Base-by-base conservation (phyloP, 2,797 vertebrate species). In the Borostomias antarcticus region DNA sequence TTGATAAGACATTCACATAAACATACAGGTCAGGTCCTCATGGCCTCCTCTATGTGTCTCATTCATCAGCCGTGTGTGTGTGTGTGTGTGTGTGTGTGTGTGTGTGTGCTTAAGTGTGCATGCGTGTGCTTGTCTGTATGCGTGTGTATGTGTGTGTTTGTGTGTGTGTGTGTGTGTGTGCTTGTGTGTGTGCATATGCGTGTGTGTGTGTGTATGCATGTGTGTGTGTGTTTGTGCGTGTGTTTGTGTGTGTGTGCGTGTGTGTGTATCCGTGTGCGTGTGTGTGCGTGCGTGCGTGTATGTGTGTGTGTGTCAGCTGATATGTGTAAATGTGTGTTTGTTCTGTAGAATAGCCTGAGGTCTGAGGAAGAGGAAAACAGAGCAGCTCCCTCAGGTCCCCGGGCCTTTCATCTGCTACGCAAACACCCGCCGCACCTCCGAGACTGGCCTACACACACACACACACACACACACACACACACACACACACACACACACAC, bases 1-100 rank as follows among this genome's bases (percentile, higher is more conserved):
- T 81, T 74, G 85, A 88, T 87, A 85, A 86, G 84, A 82, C 82
- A 73, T 80, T 81, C 78, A 75, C 37, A 87, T 86, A 89, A 87
- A 90, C 83, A 85, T 59, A 72, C 69, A 32, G 48, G 71, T 82
- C 82, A 74, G 82, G 83, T 78, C 75, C 77, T 69, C 72, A 70
- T 19, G 62, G 59, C 60, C 62, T 50, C 65, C 66, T 80, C 66
- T 73, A 71, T 66, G 69, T 80, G 62, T 40, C 71, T 69, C 81
- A 82, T 88, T 88, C 78, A 86, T 70, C 66, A 68, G 72, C 35
- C 0, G 75, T 63, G 75, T 74, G 30, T 64, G 56, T 70, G 59
- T 63, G 10, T 23, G 58, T 74, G 73, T 81, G 52, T 40, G 43
- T 50, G 64, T 70, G 40, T 66, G 72, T 29, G 62, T 62, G n/a